Percentiles rank a stretch among this genome's conserved stretches.
Evolutionary conservation across 23 tunicate genomes (phyloP).

Genomic region (Aplidium turbinatum): DNA sequence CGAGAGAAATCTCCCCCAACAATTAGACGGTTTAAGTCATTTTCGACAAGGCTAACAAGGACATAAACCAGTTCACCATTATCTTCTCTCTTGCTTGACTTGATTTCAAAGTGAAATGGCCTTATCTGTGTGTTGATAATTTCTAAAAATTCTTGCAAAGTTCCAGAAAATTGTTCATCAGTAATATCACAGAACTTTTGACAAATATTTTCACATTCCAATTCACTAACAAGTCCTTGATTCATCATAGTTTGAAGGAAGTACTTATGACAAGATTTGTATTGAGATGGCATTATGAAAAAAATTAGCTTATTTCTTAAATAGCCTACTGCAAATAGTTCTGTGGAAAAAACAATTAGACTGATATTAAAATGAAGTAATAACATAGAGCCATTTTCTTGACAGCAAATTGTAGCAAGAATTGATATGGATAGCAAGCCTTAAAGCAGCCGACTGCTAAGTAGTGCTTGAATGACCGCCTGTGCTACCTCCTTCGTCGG

Average conservation of each 20-base stretch:
- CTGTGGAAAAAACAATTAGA: no score
- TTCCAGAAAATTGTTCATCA: slow-evolving; percentile 8
- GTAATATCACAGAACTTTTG: slow-evolving; percentile 39
- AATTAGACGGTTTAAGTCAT: slow-evolving; percentile 58
- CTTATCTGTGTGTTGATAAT: slow-evolving; percentile 47
- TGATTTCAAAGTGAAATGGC: slow-evolving; percentile 61
- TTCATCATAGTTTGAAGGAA: slow-evolving; percentile 81
- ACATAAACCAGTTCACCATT: slow-evolving; percentile 65
- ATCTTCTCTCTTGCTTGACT: slow-evolving; percentile 65
- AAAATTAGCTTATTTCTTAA: no score
- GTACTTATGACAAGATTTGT: slow-evolving; percentile 53
- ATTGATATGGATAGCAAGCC: no score
- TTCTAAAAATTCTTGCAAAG: slow-evolving; percentile 40
- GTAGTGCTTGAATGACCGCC: no score
- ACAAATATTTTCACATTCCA: slow-evolving; percentile 24
- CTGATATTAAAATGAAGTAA: no score
- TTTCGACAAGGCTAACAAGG: slow-evolving; percentile 51
- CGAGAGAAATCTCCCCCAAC: slow-evolving; percentile 57
- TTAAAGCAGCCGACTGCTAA: no score
- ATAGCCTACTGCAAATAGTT: no score
- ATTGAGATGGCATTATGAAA: no score
- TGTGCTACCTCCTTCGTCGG: no score
- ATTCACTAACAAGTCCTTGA: slow-evolving; percentile 25
- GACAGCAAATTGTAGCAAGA: no score
- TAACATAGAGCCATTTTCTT: no score